These are phyloP conservation scores for Rhabdornis inornatus DNA, from an alignment of 2,113 vertebrate genomes.

Conservation along the genomic window DNA sequence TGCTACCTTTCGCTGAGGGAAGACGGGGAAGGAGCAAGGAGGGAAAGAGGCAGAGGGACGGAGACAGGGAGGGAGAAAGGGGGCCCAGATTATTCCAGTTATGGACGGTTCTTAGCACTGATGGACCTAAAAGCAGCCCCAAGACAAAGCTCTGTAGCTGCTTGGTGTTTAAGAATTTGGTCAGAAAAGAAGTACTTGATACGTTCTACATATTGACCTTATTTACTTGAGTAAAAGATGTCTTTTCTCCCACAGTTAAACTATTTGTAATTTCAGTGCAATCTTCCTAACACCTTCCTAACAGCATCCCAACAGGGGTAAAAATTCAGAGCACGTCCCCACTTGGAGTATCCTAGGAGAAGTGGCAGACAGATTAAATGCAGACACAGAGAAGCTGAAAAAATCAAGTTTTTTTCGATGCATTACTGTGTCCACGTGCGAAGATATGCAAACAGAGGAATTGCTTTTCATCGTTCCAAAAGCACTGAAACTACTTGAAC, in stretches of 20 bases:
- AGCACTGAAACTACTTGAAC: background rate
- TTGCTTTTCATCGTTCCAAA: background rate
- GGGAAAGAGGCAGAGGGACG: background rate
- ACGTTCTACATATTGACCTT: background rate
- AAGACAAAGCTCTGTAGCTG: background rate
- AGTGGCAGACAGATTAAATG: background rate
- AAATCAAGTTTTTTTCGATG: background rate
- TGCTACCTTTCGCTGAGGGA: slow-evolving; percentile 47
- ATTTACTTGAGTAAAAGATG: background rate
- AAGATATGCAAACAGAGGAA: background rate
- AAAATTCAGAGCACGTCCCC: background rate
- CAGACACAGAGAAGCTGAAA: fast-evolving
- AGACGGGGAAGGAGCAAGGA: background rate
- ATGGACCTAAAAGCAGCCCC: background rate
- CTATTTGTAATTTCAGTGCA: background rate
- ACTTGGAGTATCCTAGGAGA: background rate
- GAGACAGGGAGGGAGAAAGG: background rate
- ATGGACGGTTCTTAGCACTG: background rate
- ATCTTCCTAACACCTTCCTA: background rate
- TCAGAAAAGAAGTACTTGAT: background rate
- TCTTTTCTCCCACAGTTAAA: background rate
- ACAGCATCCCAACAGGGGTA: background rate
- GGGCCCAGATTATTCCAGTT: slow-evolving; percentile 33
- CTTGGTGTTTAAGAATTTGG: background rate
- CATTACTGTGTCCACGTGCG: background rate